Conservation (phyloP, 2,888 invertebrate genomes). For the Drosophila dives region DNA sequence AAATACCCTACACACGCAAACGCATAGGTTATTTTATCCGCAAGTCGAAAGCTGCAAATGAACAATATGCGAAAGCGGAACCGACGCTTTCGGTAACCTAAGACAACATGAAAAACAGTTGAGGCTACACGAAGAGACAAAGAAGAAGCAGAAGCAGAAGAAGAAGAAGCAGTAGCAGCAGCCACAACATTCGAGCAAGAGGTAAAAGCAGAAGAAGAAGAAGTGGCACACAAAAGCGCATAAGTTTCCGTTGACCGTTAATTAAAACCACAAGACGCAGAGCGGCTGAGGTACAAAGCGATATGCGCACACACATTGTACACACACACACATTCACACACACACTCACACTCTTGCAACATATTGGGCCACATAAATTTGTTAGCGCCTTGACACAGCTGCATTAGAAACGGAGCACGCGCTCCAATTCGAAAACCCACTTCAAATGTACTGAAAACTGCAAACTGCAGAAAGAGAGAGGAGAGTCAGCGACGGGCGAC, state of each 20-base stretch:
- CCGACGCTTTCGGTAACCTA: constrained; percentile 70
- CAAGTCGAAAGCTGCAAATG: constrained; percentile 46
- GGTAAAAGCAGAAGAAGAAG: constrained; percentile 30
- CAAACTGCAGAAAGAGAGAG: constrained; percentile 3
- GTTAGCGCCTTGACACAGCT: constrained; percentile 76
- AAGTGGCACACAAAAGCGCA: constrained; percentile 73
- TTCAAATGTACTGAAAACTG: constrained; percentile 36
- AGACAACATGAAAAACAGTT: constrained; percentile 69
- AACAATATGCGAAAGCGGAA: constrained; percentile 71
- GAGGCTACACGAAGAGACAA: constrained; percentile 59
- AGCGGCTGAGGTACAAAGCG: constrained; percentile 14
- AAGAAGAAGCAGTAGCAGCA: constrained; percentile 10
- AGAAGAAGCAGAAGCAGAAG: neutral
- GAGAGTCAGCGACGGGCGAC: constrained; percentile 28
- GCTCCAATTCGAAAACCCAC: constrained; percentile 55
- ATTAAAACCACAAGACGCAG: constrained; percentile 72
- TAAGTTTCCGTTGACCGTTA: constrained; percentile 79
- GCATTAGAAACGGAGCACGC: constrained; percentile 67
- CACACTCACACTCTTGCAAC: constrained; percentile 13
- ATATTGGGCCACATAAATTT: constrained; percentile 68
- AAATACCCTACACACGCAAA: neutral
- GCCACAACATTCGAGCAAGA: constrained; percentile 9
- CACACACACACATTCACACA: constrained; percentile 6
- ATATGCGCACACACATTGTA: constrained; percentile 17
- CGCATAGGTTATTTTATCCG: constrained; percentile 25